Conservation (phyloP, 2,113 vertebrate species). For the Chunga burmeisteri region DNA sequence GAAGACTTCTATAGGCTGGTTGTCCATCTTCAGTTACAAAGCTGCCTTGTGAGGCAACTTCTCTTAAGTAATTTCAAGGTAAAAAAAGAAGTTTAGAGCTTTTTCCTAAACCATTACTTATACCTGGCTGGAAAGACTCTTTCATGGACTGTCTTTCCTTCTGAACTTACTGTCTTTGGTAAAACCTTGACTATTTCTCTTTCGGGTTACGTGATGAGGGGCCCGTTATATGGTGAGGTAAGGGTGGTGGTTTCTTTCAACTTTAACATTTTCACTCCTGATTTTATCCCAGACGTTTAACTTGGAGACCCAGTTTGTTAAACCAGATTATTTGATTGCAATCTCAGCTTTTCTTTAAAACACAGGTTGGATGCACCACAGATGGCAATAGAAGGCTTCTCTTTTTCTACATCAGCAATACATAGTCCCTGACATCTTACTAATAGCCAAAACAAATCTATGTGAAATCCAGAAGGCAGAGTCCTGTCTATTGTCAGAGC, state of each 20-base stretch:
- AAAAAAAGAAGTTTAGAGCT: not conserved
- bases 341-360: not conserved
- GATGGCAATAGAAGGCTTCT: not conserved
- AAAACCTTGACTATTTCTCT: not conserved
- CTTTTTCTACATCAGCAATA: not conserved
- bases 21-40: not conserved
- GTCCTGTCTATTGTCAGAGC: not conserved
- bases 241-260: not conserved
- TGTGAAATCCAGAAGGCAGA: not conserved
- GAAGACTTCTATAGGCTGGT: rapidly evolving
- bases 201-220: not conserved
- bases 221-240: not conserved
- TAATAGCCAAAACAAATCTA: not conserved
- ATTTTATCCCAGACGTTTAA: not conserved
- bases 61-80: not conserved
- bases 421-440: not conserved
- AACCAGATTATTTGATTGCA: not conserved
- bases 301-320: not conserved
- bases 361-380: not conserved
- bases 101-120: not conserved
- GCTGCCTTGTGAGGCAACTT: not conserved
- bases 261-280: not conserved
- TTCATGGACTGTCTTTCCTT: not conserved
- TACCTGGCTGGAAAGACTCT: not conserved
- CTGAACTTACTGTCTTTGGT: not conserved